These are phyloP conservation scores for Danio kyathit DNA, from an alignment of 2,797 vertebrate species.

Conservation along the genomic window DNA sequence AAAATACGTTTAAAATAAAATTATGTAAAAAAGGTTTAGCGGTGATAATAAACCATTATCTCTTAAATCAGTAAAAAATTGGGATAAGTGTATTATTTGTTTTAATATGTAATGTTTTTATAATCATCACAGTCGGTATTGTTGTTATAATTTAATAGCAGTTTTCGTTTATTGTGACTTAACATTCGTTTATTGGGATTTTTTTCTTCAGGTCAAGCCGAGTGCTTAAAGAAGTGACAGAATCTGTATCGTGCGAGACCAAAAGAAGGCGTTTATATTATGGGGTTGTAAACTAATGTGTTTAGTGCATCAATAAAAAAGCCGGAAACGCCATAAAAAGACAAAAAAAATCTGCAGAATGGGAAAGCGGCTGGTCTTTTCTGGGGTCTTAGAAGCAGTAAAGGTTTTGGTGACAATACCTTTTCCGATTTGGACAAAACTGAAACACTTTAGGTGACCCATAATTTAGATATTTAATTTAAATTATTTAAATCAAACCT, in stretches of 20 bases:
- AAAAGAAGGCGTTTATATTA: conserved; percentile 49
- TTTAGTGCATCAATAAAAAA: conserved; percentile 76
- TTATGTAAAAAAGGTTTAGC: not conserved
- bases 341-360: conserved; percentile 63
- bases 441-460: conserved; percentile 56
- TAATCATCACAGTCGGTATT: no score
- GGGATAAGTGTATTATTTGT: not conserved
- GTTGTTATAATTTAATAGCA: not conserved
- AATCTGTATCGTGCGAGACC: conserved; percentile 43
- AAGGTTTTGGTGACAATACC: conserved; percentile 30
- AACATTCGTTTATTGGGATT: conserved; percentile 1
- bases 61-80: not conserved
- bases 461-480: conserved; percentile 16
- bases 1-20: no score
- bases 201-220: conserved; percentile 23
- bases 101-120: not conserved
- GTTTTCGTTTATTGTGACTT: conserved; percentile 17
- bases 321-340: conserved; percentile 76
- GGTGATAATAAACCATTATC: not conserved
- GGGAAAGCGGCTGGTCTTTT: conserved; percentile 39
- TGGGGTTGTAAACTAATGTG: conserved; percentile 66
- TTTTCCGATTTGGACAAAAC: conserved; percentile 63
- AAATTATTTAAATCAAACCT: conserved; percentile 31
- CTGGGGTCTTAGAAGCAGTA: conserved; percentile 33
- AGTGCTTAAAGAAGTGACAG: conserved; percentile 45